Evolutionary conservation across 2,113 vertebrate genomes (phyloP).

Genomic region (Marmota flaviventris): DNA sequence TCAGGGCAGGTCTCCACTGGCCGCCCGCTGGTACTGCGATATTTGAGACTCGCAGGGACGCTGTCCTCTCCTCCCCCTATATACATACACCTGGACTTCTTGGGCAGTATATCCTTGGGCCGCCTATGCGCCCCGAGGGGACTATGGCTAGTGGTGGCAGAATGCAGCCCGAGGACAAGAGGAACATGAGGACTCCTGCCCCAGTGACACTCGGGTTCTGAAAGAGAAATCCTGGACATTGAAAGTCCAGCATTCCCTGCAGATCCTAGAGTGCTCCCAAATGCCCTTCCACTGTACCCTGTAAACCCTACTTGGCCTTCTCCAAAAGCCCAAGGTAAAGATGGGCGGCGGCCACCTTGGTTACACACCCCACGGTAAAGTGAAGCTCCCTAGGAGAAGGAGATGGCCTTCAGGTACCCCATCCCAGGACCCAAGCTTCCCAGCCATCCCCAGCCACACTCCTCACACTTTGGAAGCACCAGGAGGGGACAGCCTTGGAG

Average conservation of each 20-base stretch:
- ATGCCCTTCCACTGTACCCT: background rate
- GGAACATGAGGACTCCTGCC: background rate
- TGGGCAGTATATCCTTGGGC: too few species aligned
- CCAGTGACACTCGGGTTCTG: background rate
- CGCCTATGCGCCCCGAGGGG: accelerated
- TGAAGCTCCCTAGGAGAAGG: background rate
- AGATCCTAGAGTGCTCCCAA: background rate
- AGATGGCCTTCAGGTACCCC: background rate
- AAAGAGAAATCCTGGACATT: too few species aligned
- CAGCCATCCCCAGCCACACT: background rate
- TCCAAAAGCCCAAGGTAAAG: background rate
- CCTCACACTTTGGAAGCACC: background rate
- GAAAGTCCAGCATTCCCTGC: too few species aligned
- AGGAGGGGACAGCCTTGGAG: too few species aligned
- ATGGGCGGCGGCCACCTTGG: background rate
- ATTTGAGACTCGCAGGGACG: background rate
- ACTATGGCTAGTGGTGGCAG: background rate
- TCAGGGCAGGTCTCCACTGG: background rate
- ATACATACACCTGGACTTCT: background rate
- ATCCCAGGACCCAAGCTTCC: background rate
- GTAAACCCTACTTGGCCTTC: background rate
- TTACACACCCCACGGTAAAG: background rate
- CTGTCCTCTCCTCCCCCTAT: background rate
- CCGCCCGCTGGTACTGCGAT: background rate
- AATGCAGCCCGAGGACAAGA: too few species aligned